Evolutionary conservation across 2,888 invertebrate genomes (phyloP), one percentile per base, ranked within the genome.

Genomic region (Fragum fragum): DNA sequence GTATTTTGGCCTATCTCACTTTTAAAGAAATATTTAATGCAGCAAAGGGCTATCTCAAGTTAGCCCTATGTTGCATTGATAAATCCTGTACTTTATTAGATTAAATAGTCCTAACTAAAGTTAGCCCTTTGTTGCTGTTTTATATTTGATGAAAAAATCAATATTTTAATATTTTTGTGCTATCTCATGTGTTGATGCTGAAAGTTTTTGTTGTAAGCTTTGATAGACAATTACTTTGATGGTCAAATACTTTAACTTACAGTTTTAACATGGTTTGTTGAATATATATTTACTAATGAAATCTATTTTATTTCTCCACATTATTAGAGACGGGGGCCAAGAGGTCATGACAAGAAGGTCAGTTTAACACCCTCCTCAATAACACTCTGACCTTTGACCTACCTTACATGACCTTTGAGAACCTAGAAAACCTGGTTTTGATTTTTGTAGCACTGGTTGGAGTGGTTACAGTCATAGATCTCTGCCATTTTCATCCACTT

Each of bases 261-360:
- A 14, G 14, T 47, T 18, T 47, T 47, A 47, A 47, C 47, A 18
- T 9, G 47, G 47, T 47, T 47, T 47, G 47, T 47, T 47, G 47
- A 47, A 3, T 3, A 47, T 47, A 47, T 47, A 47, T n/a, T 47
- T 47, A 47, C 47, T 47, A 47, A 47, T 47, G 47, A 47, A n/a
- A 14, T 9, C 47, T 47, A n/a, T 47, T 47, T 47, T 47, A 47
- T 81, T 74, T 81, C 70, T 76, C 57, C 69, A 55, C 70, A 42
- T 63, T 74, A 61, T 70, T 74, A 83, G 83, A 85, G 85, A 85
- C 61, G 85, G 85, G 32, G 85, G 85, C 73, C 84, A 81, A 69
- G 85, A 85, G 42, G 72, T 85, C 57, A 28, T 85, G 61, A 81
- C 79, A 52, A 52, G 81, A 73, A 85, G 85, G 85, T 85, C 79